phyloP scores from a whole-genome alignment of 2,113 vertebrate genomes.

The Halcyon senegalensis region DNA sequence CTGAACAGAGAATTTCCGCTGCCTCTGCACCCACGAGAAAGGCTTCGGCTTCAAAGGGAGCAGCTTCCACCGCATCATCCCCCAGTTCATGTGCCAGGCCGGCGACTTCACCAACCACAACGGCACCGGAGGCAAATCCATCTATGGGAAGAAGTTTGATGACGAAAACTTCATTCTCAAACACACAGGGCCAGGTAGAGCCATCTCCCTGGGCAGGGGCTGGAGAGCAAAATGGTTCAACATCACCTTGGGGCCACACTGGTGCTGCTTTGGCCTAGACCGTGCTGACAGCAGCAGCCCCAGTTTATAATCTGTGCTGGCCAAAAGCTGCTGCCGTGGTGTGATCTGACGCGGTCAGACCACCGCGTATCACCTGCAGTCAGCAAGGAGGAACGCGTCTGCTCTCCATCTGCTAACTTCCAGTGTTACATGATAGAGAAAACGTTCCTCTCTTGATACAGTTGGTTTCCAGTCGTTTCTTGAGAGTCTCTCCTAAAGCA shows the following conservation, averaged over 20 bases:
- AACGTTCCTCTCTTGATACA: neutral
- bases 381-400: neutral
- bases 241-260: fast-evolving
- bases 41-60: conserved; percentile 97
- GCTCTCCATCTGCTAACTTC: neutral
- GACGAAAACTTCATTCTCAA: conserved; percentile 99
- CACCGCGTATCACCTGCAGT: fast-evolving
- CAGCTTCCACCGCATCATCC: conserved; percentile 95
- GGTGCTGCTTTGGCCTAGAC: neutral
- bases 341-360: neutral
- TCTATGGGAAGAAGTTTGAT: conserved; percentile 95
- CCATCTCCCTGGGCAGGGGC: neutral
- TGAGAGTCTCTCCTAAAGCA: neutral
- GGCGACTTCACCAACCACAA: conserved; percentile 99
- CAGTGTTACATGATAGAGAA: neutral
- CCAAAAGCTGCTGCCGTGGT: fast-evolving
- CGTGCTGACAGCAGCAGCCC: fast-evolving
- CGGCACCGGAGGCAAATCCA: conserved; percentile 94
- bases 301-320: fast-evolving
- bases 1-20: conserved; percentile 90
- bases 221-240: neutral
- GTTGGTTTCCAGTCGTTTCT: neutral
- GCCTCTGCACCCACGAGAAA: conserved; percentile 95
- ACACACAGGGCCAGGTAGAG: conserved; percentile 89
- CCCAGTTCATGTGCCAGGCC: conserved; percentile 98